A percentile compares a stretch with the other conserved stretches of the same genome.
Conservation (phyloP, 2,113 vertebrate species). For the Struthidea cinerea region DNA sequence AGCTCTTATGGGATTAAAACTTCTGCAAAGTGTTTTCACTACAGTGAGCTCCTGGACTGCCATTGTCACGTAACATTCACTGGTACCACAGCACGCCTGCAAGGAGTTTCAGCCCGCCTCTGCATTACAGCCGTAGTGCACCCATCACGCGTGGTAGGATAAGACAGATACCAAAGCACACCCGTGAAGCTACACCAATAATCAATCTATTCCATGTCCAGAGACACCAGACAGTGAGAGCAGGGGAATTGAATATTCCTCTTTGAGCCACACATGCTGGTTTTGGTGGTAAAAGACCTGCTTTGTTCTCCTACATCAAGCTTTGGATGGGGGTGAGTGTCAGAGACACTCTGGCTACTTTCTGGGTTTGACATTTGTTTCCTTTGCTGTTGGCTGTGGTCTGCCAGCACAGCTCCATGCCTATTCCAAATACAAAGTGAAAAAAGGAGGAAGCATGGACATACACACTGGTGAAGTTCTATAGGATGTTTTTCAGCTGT, state of each 20-base stretch:
- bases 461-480: neutral
- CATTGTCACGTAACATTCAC: neutral
- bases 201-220: neutral
- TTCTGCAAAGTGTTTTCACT: neutral
- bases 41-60: neutral
- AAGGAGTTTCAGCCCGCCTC: neutral
- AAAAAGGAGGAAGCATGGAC: neutral
- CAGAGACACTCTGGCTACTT: neutral
- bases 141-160: neutral
- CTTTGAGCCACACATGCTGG: neutral
- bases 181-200: neutral
- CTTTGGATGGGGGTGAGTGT: neutral
- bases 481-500: neutral
- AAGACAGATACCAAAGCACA: neutral
- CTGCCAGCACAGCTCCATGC: neutral
- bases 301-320: neutral
- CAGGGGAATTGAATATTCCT: neutral
- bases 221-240: neutral
- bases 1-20: neutral
- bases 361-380: neutral
- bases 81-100: neutral
- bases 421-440: neutral
- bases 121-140: neutral
- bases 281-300: neutral
- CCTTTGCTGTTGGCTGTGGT: neutral